These are phyloP conservation scores for Thymelicus acteon DNA, from an alignment of 2,888 invertebrate genomes.

Conservation along the genomic window DNA sequence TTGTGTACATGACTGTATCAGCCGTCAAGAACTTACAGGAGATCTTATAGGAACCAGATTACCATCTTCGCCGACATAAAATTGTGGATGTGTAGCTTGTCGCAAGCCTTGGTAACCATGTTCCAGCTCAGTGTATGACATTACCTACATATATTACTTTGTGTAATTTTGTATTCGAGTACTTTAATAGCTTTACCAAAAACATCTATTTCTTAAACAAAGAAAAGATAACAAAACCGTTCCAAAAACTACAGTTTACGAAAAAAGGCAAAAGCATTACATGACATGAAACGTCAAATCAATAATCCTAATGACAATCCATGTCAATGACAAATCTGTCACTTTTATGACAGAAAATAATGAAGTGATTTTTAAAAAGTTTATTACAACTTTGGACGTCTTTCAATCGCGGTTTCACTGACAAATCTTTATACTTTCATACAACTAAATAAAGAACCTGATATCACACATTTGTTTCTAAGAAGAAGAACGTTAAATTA, in stretches of 20 bases:
- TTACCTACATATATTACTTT: slow-evolving; percentile 75
- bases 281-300: background rate
- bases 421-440: no score
- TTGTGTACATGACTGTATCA: background rate
- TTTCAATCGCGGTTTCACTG: no score
- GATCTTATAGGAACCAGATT: slow-evolving; percentile 85
- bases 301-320: no score
- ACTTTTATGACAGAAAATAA: no score
- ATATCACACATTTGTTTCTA: no score
- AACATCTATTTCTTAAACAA: slow-evolving; percentile 25
- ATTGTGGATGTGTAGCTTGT: slow-evolving; percentile 88
- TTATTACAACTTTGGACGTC: no score
- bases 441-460: no score
- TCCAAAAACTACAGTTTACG: slow-evolving; percentile 18
- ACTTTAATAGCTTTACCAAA: slow-evolving; percentile 21
- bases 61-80: slow-evolving; percentile 89
- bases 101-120: slow-evolving; percentile 95
- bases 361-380: no score
- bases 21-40: slow-evolving; percentile 79
- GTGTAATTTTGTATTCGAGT: slow-evolving; percentile 4
- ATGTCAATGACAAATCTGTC: no score
- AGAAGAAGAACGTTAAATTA: no score
- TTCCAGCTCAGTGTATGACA: slow-evolving; percentile 97
- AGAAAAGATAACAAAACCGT: slow-evolving; percentile 22
- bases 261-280: slow-evolving; percentile 8